Evolutionary conservation across 2,113 vertebrate species (phyloP).

Genomic region (Taurulus bubalis): DNA sequence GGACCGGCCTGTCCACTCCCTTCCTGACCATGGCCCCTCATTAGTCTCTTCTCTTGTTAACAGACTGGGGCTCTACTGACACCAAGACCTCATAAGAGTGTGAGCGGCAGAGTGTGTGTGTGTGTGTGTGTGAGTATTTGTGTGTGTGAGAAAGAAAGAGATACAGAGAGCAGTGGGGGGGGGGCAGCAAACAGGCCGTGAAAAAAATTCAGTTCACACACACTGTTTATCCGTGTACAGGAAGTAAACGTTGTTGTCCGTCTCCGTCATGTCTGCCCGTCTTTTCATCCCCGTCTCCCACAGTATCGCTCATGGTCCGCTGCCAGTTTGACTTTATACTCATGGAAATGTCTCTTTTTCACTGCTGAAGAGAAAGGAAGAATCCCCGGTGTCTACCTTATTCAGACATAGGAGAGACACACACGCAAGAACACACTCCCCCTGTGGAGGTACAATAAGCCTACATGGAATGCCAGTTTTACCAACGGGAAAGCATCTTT

Average conservation of each 20-base stretch:
- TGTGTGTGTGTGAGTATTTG: constrained; percentile 6
- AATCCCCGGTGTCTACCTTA: constrained; percentile 21
- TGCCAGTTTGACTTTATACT: constrained; percentile 59
- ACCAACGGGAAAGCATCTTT: constrained; percentile 62
- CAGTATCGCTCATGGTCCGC: constrained; percentile 29
- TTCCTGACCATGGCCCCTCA: constrained; percentile 60
- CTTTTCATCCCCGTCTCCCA: constrained; percentile 57
- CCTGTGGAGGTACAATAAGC: constrained; percentile 64
- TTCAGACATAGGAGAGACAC: constrained; percentile 39
- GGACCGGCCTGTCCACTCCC: constrained; percentile 16
- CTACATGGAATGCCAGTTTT: constrained; percentile 55
- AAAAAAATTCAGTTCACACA: constrained; percentile 64
- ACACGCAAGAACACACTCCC: constrained; percentile 7
- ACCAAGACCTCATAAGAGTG: constrained; percentile 27
- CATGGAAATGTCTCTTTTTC: constrained; percentile 60
- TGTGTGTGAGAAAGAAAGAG: background rate
- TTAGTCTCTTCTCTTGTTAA: constrained; percentile 69
- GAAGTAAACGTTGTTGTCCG: constrained; percentile 54
- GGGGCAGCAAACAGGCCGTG: constrained; percentile 53
- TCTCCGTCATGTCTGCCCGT: constrained; percentile 50
- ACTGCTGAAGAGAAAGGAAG: constrained; percentile 41
- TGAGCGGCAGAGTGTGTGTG: constrained; percentile 11
- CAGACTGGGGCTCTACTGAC: constrained; percentile 51
- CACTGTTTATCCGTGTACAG: constrained; percentile 59
- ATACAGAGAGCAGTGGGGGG: background rate